phyloP scores from a whole-genome alignment of 2,113 vertebrate species.

The Microcebus tavaratra region DNA sequence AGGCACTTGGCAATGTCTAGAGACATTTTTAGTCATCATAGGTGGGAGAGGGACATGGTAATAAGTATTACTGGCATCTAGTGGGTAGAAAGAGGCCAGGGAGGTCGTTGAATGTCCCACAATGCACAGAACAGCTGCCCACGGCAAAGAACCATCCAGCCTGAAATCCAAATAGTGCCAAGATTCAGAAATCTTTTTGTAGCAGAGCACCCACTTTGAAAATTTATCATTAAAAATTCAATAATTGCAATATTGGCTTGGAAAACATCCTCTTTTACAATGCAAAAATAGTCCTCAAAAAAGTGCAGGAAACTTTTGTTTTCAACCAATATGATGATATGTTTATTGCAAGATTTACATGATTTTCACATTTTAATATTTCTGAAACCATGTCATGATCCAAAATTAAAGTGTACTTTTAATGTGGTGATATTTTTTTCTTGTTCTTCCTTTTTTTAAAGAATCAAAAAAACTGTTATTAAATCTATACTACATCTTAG shows the following conservation, averaged over 20 bases:
- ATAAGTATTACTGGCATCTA: background rate
- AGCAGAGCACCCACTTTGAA: background rate
- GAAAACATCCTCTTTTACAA: background rate
- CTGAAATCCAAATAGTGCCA: background rate
- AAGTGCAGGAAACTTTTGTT: background rate
- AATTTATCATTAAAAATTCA: constrained; percentile 16
- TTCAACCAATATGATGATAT: background rate
- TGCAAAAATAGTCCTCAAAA: constrained; percentile 21
- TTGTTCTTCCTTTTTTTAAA: background rate
- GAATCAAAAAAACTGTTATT: background rate
- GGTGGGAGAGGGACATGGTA: background rate
- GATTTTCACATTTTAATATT: constrained; percentile 51
- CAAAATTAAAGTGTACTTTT: background rate
- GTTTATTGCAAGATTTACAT: constrained; percentile 13
- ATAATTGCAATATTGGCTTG: background rate
- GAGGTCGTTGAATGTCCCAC: background rate
- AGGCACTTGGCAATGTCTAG: background rate
- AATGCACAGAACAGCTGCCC: background rate
- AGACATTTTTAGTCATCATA: background rate
- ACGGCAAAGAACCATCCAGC: background rate
- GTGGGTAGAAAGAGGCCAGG: background rate
- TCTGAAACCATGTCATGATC: constrained; percentile 14
- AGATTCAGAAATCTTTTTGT: background rate
- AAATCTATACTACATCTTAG: background rate
- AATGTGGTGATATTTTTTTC: background rate